Percentiles rank a stretch among this genome's conserved stretches.
phyloP scores from a whole-genome alignment of 2,888 invertebrate genomes.

The Lamellibrachia satsuma region DNA sequence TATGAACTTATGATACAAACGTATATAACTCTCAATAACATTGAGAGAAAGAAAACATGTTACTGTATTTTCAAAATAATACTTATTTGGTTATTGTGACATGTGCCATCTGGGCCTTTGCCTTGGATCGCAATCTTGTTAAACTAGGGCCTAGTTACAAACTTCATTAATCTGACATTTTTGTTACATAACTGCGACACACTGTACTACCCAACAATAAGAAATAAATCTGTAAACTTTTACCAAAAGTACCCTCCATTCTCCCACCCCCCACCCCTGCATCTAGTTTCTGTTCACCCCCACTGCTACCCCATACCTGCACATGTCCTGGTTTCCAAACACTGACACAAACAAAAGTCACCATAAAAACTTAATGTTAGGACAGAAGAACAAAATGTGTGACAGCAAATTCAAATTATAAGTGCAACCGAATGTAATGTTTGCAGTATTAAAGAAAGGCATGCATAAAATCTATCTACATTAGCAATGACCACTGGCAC shows the following conservation, averaged over 20 bases:
- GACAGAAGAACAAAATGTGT: not conserved
- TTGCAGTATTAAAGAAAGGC: not conserved
- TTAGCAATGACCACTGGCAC: not conserved
- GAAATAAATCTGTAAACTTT: not conserved
- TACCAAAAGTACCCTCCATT: not conserved
- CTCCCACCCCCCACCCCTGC: not conserved
- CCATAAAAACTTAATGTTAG: not conserved
- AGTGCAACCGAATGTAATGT: not conserved
- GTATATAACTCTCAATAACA: no score
- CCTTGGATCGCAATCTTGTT: no score
- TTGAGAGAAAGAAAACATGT: no score
- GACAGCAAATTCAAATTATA: not conserved
- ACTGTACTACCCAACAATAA: no score
- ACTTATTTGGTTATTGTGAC: no score
- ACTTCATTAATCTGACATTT: no score
- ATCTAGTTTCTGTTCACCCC: not conserved
- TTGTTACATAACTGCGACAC: no score
- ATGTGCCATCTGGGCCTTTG: no score
- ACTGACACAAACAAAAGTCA: not conserved
- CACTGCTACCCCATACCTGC: not conserved
- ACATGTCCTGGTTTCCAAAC: not conserved
- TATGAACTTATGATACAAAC: not conserved
- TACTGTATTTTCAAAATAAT: no score
- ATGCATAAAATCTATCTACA: not conserved
- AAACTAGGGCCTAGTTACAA: no score